Evolutionary conservation across 2,113 vertebrate genomes (phyloP).

Genomic region (Nansenia antarctica): DNA sequence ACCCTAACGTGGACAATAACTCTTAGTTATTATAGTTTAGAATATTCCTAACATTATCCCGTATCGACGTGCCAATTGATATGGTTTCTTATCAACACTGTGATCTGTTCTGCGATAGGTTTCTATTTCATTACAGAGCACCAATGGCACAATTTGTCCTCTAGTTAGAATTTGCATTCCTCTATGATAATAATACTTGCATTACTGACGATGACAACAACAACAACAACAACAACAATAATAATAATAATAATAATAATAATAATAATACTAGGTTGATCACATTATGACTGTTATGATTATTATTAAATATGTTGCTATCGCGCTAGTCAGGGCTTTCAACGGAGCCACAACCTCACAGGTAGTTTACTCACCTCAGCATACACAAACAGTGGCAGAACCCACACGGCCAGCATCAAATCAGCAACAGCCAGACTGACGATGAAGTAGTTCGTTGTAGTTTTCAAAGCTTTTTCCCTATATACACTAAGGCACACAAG

Average conservation of each 20-base stretch:
- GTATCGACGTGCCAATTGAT: neutral
- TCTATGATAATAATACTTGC: no score
- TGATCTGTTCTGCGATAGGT: neutral
- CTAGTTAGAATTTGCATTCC: neutral
- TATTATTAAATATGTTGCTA: neutral
- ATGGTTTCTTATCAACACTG: neutral
- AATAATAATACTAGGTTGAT: neutral
- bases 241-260: neutral
- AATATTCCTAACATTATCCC: neutral
- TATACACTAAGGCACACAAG: slow-evolving; percentile 91
- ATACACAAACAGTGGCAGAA: slow-evolving; percentile 91
- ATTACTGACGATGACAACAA: no score
- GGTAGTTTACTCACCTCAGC: slow-evolving; percentile 87
- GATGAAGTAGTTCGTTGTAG: slow-evolving; percentile 97
- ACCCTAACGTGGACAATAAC: neutral
- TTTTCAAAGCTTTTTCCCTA: slow-evolving; percentile 89
- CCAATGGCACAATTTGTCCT: neutral
- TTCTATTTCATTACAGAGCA: neutral
- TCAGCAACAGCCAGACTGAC: slow-evolving; percentile 92
- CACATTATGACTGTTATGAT: neutral
- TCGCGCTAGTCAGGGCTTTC: no score
- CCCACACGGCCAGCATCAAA: slow-evolving; percentile 87
- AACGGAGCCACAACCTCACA: no score
- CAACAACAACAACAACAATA: no score
- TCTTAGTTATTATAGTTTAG: neutral